Evolutionary conservation across 1,140 invertebrate genomes (phyloP).

Genomic region (Ooceraea biroi): DNA sequence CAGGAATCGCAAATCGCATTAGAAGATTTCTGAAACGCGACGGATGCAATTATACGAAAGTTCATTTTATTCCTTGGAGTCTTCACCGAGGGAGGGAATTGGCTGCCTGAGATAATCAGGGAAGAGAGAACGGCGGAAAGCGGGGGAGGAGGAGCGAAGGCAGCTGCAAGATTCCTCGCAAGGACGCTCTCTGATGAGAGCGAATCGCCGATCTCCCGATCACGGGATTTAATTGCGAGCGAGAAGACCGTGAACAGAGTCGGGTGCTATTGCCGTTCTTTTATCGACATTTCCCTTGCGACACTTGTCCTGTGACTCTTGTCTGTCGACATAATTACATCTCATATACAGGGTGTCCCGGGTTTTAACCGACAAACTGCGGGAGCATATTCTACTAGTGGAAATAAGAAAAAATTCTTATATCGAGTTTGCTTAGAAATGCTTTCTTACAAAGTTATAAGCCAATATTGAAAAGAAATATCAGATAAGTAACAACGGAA

Average conservation of each 20-base stretch:
- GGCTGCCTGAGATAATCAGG: constrained; percentile 43
- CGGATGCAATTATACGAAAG: constrained; percentile 60
- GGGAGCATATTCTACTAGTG: too few relatives aligned
- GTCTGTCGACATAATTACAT: too few relatives aligned
- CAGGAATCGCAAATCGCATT: constrained; percentile 51
- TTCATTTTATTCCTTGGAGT: constrained; percentile 58
- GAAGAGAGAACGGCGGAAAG: neutral
- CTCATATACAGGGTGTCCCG: too few relatives aligned
- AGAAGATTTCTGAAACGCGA: constrained; percentile 58
- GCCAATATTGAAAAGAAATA: too few relatives aligned
- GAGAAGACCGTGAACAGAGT: neutral
- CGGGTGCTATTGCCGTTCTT: neutral
- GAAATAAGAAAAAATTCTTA: too few relatives aligned
- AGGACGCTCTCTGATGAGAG: constrained; percentile 27
- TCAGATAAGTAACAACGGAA: too few relatives aligned
- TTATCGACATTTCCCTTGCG: constrained; percentile 1
- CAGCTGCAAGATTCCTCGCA: constrained; percentile 46
- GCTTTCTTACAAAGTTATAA: too few relatives aligned
- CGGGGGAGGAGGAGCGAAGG: neutral
- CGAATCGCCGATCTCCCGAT: constrained; percentile 39
- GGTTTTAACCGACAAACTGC: too few relatives aligned
- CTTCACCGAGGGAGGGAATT: constrained; percentile 37
- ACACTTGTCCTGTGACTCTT: neutral
- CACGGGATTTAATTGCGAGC: constrained; percentile 26
- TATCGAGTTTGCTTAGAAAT: too few relatives aligned